A percentile compares a stretch with the other conserved stretches of the same genome.
These are phyloP conservation scores for Cecropterus lyciades DNA, from an alignment of 1,140 invertebrate species.

Conservation along the genomic window DNA sequence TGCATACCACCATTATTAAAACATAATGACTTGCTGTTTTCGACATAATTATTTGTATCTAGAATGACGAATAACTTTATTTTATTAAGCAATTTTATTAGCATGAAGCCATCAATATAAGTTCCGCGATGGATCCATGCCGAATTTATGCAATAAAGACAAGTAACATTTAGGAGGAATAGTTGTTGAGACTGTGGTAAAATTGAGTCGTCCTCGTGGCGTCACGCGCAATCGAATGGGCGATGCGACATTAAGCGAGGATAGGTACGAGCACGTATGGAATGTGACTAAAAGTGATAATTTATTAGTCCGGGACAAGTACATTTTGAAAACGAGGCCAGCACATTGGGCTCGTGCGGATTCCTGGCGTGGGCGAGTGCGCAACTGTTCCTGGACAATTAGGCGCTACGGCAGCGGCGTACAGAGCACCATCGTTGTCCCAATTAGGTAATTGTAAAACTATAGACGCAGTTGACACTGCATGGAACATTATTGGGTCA, in stretches of 20 bases:
- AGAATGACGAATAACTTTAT: not conserved
- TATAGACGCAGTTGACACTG: slow-evolving; percentile 21
- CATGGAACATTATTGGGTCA: slow-evolving; percentile 13
- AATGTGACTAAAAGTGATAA: slow-evolving; percentile 8
- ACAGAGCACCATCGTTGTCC: slow-evolving; percentile 5
- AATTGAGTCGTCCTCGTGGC: not conserved
- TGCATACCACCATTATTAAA: slow-evolving; percentile 49
- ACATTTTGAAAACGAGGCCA: slow-evolving; percentile 3
- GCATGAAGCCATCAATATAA: no score
- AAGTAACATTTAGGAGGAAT: no score
- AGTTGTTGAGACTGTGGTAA: no score
- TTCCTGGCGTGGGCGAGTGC: slow-evolving; percentile 12
- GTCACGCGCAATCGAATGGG: not conserved
- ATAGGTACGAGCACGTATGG: not conserved
- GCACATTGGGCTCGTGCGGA: not conserved
- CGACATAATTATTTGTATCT: not conserved
- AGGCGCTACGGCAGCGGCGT: slow-evolving; percentile 3
- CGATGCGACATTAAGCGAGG: not conserved
- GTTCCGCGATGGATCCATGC: no score
- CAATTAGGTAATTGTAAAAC: slow-evolving; percentile 30
- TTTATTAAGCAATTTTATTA: not conserved
- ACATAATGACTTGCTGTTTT: slow-evolving; percentile 29
- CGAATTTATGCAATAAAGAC: no score
- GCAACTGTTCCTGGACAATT: slow-evolving; percentile 21
- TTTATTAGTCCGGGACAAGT: slow-evolving; percentile 3